A percentile compares a stretch with the other conserved stretches of the same genome.
phyloP scores from a whole-genome alignment of 2,113 vertebrate genomes.

The Pedionomus torquatus region DNA sequence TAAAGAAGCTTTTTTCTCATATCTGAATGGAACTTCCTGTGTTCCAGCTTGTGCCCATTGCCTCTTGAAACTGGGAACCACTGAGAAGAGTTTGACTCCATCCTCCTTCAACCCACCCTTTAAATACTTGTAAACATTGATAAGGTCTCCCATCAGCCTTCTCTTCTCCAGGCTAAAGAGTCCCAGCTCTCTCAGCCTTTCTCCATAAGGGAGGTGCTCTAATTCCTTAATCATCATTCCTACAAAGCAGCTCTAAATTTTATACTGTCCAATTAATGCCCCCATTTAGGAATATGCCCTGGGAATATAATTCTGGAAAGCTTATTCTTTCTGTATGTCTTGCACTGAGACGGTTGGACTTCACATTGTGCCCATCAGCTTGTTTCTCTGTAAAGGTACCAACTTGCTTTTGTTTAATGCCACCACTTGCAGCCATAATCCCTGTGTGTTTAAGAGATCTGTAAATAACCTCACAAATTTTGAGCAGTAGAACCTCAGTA shows the following conservation, averaged over 20 bases:
- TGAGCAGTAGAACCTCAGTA: not conserved
- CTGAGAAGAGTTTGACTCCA: no score
- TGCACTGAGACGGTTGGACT: not conserved
- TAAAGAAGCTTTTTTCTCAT: no score
- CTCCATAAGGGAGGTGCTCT: no score
- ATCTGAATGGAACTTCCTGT: no score
- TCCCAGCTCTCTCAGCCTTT: no score
- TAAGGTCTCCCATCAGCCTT: no score
- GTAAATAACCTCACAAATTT: accelerated
- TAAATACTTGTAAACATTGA: no score
- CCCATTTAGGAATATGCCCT: not conserved
- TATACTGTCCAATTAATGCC: not conserved
- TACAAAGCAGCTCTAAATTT: not conserved
- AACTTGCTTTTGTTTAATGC: not conserved
- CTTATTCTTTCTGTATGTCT: not conserved
- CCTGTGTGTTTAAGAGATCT: not conserved
- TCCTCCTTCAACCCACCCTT: no score
- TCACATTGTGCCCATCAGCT: not conserved
- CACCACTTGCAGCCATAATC: not conserved
- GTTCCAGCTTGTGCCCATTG: no score
- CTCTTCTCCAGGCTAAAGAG: no score
- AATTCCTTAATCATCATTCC: no score
- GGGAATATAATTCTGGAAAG: not conserved
- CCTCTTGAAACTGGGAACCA: no score
- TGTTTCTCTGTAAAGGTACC: not conserved